Base-by-base conservation (phyloP, 1,140 invertebrate genomes). In the Aphis gossypii region DNA sequence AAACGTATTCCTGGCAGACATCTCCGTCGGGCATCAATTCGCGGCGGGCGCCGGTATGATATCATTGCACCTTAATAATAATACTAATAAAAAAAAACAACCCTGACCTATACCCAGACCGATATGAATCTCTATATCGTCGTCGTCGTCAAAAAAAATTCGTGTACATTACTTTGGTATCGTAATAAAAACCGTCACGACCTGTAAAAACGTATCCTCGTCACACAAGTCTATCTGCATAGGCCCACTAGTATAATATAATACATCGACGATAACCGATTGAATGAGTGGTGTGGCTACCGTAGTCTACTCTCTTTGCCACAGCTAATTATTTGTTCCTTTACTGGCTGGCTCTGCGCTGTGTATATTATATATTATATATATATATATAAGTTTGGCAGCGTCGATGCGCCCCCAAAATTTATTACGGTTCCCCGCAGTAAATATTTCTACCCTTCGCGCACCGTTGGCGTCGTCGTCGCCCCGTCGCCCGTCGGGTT, bases 371-470 rank as follows among this genome's bases (percentile, higher is more conserved):
- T 84, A 84, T 44, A 82, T 82, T 41, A 83, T 41, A 83, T 44
- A 83, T 44, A 83, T 44, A 20, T 48, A 48, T n/a, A 88, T 35
- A 54, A 30, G 88, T 89, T 56, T 89, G 88, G 51, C 51, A 89
- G 51, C 88, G 38, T 68, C 38, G 89, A 90, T 68, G 54, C 54
- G 38, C 89, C 38, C 89, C 89, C 38, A 38, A 82, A 83, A 92
- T 92, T 92, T 92, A 92, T 92, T 92, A 83, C 68, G 60, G 90
- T 76, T 68, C 56, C 68, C 44, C 90, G 90, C 90, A 83, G 90
- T 92, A 92, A 92, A 92, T 92, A 92, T 92, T 92, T 92, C 76
- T 76, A 91, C 90, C 90, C 90, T 91, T 90, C 20, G 84, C 84
- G 30, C 14, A n/a, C 30, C 14, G n/a, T n/a, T 14, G 30, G 30